Base-by-base conservation (phyloP, 2,888 invertebrate species). In the Drosophila nr. fundita region DNA sequence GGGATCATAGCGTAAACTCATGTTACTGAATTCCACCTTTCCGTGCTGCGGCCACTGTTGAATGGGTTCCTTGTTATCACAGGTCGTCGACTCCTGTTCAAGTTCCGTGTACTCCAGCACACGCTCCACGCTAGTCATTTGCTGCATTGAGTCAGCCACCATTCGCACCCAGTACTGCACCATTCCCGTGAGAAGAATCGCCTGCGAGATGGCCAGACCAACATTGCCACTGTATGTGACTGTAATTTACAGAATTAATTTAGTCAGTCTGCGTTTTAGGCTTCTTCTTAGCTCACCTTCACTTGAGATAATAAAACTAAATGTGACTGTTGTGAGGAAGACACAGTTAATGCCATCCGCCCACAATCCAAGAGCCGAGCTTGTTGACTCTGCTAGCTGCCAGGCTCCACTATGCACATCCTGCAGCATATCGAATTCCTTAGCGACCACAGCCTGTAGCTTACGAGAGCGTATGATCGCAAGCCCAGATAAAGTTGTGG, bases 391-490 rank as follows among this genome's bases (percentile, higher is more conserved):
- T 8, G 91, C 90, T 54, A 91, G 63, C 49, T 92, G 92, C 91
- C 92, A 92, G 10, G 91, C 91, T n/a, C 87, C 83, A 53, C 92
- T 92, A 65, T 93, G 92, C 4, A 92, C 91, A 80, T 92, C 96
- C 94, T 97, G 96, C 75, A 96, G 94, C 24, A 91, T 92, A 90
- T 97, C 97, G 83, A 97, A 97, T 84, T 97, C 96, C 82, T 95
- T 94, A 45, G 95, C 94, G 50, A 98, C 95, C 86, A 96, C 94
- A 71, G 95, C 94, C 91, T 96, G 95, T 2, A 96, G 96, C 27
- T 95, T 94, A 4, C 96, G 95, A 0, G 98, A 96, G 72, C 99
- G 94, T 68, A 99, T 98, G 0, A 98, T 98, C 40, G 96, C 95
- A 36, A 99, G 94, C 2, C 98, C 99, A 69, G 96, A 95, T 10